Evolutionary conservation across 2,113 vertebrate species (phyloP).

Genomic region (Ranitomeya imitator): DNA sequence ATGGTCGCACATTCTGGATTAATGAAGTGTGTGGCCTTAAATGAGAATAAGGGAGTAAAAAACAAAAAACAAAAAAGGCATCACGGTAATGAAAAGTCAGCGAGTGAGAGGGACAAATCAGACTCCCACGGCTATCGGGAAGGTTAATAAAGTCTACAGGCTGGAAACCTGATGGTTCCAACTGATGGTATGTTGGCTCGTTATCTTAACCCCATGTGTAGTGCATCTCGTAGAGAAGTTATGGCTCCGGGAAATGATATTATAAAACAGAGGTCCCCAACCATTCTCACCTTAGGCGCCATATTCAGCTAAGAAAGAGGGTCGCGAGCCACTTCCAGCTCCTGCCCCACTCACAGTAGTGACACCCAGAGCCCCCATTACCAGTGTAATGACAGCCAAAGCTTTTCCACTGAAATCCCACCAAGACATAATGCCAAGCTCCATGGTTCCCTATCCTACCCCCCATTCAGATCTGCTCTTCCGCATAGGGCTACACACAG

Average conservation of each 20-base stretch:
- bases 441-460: too few species aligned
- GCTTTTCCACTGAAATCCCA: too few species aligned
- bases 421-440: too few species aligned
- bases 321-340: too few species aligned
- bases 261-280: neutral
- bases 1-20: neutral
- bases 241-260: neutral
- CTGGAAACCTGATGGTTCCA: neutral
- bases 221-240: neutral
- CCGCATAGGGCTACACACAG: too few species aligned
- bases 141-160: conserved; percentile 39
- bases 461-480: too few species aligned
- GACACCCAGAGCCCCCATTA: too few species aligned
- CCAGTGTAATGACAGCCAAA: too few species aligned
- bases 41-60: neutral
- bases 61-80: neutral
- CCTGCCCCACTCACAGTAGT: too few species aligned
- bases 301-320: too few species aligned
- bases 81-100: conserved; percentile 6
- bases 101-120: conserved; percentile 18
- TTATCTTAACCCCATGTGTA: conserved; percentile 3
- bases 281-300: too few species aligned
- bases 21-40: neutral
- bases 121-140: conserved; percentile 31
- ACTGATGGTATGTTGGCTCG: neutral